These are phyloP conservation scores for Drosophila niveifrons DNA, from an alignment of 2,888 invertebrate genomes.

Conservation along the genomic window DNA sequence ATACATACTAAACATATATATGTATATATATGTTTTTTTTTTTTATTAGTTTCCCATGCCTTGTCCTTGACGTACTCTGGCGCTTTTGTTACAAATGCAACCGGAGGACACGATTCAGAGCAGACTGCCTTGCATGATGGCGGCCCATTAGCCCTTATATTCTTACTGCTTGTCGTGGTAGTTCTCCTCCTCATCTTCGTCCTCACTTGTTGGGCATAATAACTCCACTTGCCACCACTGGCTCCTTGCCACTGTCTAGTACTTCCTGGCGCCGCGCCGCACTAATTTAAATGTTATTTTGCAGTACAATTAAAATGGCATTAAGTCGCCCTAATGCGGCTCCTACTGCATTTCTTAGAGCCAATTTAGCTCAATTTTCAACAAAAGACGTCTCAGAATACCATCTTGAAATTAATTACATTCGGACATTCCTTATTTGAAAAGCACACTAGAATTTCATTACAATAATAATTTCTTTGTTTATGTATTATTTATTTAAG, in stretches of 20 bases:
- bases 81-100: conserved; percentile 33
- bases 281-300: conserved; percentile 75
- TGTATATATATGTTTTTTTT: neutral
- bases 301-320: conserved; percentile 72
- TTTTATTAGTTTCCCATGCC: conserved; percentile 30
- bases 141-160: conserved; percentile 62
- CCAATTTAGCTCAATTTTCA: conserved; percentile 33
- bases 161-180: neutral
- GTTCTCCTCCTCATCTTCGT: neutral
- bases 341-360: conserved; percentile 45
- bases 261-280: conserved; percentile 64
- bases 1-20: conserved; percentile 3
- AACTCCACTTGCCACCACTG: conserved; percentile 44
- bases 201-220: conserved; percentile 30
- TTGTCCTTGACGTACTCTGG: conserved; percentile 48
- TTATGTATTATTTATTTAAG: neutral
- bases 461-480: neutral
- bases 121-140: conserved; percentile 66
- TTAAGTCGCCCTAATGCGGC: conserved; percentile 52
- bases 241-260: conserved; percentile 32
- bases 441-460: neutral
- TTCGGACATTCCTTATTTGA: neutral
- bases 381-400: conserved; percentile 19
- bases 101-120: conserved; percentile 28
- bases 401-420: conserved; percentile 19